Base-by-base conservation (phyloP, 2,797 vertebrate genomes). In the Dallia pectoralis region DNA sequence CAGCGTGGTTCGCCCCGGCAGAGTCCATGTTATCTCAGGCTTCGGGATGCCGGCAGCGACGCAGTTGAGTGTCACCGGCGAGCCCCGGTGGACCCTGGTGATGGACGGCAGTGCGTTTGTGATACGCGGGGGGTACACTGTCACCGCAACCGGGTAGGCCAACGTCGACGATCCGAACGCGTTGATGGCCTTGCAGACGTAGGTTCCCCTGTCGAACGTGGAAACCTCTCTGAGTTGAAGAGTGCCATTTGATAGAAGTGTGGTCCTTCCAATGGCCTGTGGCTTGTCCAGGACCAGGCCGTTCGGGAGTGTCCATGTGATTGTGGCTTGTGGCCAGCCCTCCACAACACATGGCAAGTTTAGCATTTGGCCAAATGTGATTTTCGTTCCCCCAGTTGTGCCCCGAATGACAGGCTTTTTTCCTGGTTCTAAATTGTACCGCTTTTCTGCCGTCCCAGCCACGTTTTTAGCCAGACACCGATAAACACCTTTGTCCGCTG, bases 11-110 rank as follows among this genome's bases (percentile, higher is more conserved):
- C 93, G 88, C 36, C 93, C 93, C 56, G 93, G 94, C 70, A 94
- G 81, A 8, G 94, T 94, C 94, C 94, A 95, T n/a, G 93, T 92
- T 80, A 95, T 93, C 18, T 95, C 92, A 0, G 93, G 93, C 75
- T 91, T 93, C 61, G 94, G 93, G 73, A 91, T 89, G 15, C 93
- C 93, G 62, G 78, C 75, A 0, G 91, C 91, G 4, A 86, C 47
- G 63, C 93, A 95, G 7, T 82, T 82, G 47, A 95, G 77, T 19
- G 75, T 89, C 63, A 94, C 91, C 3, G 88, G 75, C 4, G 88
- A 85, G 51, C 93, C 93, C 67, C 90, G 84, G 79, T 69, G 77
- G 8, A 88, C 90, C 75, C 87, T 90, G 16, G 89, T 91, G 67
- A 93, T 86, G 32, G 93, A 89, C 11, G 84, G 74, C 18, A 92